These are phyloP conservation scores for Myocastor coypus DNA, from an alignment of 2,113 vertebrate genomes.

Conservation along the genomic window DNA sequence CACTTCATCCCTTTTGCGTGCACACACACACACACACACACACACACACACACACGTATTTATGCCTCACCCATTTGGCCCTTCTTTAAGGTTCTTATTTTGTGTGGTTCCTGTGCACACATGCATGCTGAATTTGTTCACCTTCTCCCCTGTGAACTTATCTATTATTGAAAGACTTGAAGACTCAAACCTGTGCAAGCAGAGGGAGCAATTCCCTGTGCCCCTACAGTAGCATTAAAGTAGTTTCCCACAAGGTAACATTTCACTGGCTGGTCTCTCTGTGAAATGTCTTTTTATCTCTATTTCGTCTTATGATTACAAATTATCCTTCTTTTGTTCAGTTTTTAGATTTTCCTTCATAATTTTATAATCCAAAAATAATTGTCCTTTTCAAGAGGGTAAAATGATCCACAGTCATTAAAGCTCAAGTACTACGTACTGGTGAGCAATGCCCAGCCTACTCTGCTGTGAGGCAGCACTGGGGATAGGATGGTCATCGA, in stretches of 20 bases:
- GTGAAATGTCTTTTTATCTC: constrained; percentile 16
- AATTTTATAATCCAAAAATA: constrained; percentile 22
- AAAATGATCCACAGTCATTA: background rate
- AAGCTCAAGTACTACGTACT: background rate
- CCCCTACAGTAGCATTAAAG: background rate
- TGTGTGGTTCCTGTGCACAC: background rate
- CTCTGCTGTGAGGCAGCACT: background rate
- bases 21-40: background rate
- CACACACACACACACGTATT: background rate
- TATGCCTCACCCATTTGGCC: background rate
- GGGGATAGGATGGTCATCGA: background rate
- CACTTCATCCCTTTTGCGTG: background rate
- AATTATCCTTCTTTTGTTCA: background rate
- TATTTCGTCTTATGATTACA: background rate
- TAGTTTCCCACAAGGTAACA: background rate
- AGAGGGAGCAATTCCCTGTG: background rate
- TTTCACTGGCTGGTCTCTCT: background rate
- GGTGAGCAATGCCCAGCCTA: background rate
- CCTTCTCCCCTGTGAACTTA: background rate
- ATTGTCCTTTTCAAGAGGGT: background rate
- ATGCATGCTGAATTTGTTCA: background rate
- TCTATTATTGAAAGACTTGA: background rate
- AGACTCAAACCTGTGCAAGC: background rate
- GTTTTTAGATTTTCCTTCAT: constrained; percentile 54
- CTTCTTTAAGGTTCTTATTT: background rate